Percentiles rank a stretch among this genome's conserved stretches.
Conservation (phyloP, 2,888 invertebrate species). For the Teinopalpus imperialis region DNA sequence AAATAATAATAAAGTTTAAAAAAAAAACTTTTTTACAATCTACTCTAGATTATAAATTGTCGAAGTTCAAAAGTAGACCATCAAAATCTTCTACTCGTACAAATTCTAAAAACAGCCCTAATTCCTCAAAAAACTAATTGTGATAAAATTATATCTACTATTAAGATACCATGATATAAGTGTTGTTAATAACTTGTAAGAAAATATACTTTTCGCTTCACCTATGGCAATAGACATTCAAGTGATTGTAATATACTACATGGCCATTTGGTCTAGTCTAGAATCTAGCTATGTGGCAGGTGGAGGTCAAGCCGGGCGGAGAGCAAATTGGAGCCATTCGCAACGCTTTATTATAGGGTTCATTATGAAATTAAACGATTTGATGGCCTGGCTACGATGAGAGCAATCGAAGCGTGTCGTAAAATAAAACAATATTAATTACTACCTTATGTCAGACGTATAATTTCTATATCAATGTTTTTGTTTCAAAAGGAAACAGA, state of each 20-base stretch:
- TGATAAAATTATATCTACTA: too few relatives aligned
- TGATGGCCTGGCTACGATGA: not conserved
- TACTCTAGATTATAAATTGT: too few relatives aligned
- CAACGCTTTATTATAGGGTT: conserved; percentile 19
- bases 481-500: not conserved
- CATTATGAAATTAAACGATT: conserved; percentile 19
- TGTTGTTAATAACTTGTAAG: not conserved
- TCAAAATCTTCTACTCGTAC: too few relatives aligned
- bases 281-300: conserved; percentile 7
- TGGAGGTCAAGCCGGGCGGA: conserved; percentile 21
- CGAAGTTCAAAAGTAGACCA: too few relatives aligned
- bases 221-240: conserved; percentile 8
- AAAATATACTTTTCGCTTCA: not conserved
- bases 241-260: conserved; percentile 19
- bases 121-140: too few relatives aligned
- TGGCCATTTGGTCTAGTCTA: conserved; percentile 19
- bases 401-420: conserved; percentile 3
- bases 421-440: conserved; percentile 9
- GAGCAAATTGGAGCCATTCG: conserved; percentile 21
- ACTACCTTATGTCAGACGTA: not conserved
- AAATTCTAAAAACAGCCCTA: too few relatives aligned
- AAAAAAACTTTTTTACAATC: too few relatives aligned
- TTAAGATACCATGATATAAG: too few relatives aligned
- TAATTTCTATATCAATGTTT: not conserved
- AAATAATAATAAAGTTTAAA: too few relatives aligned